phyloP scores from a whole-genome alignment of 53 echinoderm and acorn worm genomes.

The Holothuria leucospilota region DNA sequence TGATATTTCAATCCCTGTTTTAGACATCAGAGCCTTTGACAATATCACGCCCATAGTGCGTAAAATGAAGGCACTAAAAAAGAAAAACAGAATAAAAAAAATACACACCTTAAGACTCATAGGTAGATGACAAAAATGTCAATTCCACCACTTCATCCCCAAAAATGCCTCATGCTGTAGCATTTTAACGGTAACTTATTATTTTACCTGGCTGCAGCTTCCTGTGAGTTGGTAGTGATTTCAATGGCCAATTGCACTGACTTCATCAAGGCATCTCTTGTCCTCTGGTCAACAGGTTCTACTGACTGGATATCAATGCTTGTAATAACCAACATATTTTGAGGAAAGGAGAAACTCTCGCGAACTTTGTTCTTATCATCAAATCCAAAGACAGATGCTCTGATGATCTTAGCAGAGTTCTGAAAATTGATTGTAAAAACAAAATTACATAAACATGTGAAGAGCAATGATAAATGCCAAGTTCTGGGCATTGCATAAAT shows the following conservation, averaged over 20 bases:
- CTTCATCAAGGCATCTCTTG: slow-evolving; percentile 96
- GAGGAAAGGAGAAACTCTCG: slow-evolving; percentile 89
- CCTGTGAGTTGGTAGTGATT: slow-evolving; percentile 99
- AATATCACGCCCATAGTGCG: too few species aligned
- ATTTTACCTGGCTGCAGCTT: slow-evolving; percentile 74
- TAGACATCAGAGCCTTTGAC: too few species aligned
- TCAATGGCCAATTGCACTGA: slow-evolving; percentile 99
- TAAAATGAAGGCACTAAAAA: too few species aligned
- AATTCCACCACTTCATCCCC: too few species aligned
- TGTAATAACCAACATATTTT: slow-evolving; percentile 93
- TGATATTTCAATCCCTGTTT: too few species aligned
- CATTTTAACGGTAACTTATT: not conserved
- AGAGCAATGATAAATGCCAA: too few species aligned
- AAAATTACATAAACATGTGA: not conserved
- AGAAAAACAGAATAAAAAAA: too few species aligned
- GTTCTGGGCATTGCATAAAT: too few species aligned
- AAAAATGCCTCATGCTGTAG: too few species aligned
- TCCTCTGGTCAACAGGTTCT: slow-evolving; percentile 99
- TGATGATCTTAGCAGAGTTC: slow-evolving; percentile 99
- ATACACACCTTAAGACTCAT: too few species aligned
- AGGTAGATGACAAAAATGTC: too few species aligned
- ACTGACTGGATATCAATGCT: slow-evolving; percentile 99
- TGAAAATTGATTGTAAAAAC: slow-evolving; percentile 1
- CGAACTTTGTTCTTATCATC: slow-evolving; percentile 91
- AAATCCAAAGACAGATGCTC: slow-evolving; percentile 93